Base-by-base conservation (phyloP, 2,888 invertebrate species). In the Pandemis heparana region DNA sequence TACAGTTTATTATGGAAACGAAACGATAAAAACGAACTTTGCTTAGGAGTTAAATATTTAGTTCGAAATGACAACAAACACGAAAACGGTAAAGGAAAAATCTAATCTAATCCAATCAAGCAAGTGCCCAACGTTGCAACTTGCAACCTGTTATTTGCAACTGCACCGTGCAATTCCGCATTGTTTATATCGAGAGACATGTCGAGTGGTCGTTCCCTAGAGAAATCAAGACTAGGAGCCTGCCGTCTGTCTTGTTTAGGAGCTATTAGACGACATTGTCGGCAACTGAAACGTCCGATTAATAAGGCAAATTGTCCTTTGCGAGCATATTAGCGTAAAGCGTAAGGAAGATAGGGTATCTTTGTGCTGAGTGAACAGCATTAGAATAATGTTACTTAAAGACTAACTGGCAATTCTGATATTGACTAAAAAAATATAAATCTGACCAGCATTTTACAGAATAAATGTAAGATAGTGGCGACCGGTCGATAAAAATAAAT, bases 201-300 rank as follows among this genome's bases (percentile, higher is more conserved):
- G 48, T n/a, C 69, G 10, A 64, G 23, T 38, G 63, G 59, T 59
- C 46, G 56, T 56, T 67, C 73, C 64, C 73, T 43, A 69, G 73
- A 73, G 73, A 73, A 73, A 73, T 73, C 73, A 73, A 69, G 59
- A 68, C 46, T 65, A 63, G 41, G 69, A 64, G 63, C 59, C 64
- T 63, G 59, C 32, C 59, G 68, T 59, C 32, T 16, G 73, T 41
- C 41, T 23, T 62, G 56, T 32, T 64, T 74, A 69, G 18, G 56
- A 65, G 63, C 56, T 48, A 59, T 69, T 64, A 59, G 63, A 64
- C 51, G 59, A 65, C 60, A 60, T 60, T 65, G 41, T 69, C 51
- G 64, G 69, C 23, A 60, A 48, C 64, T 60, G 60, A 61, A 69
- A 74, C 64, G 60, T 74, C 64, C 60, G 53, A 70, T 65, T 70